Evolutionary conservation across 2,888 invertebrate genomes (phyloP).

Genomic region (Dendrolimus houi): DNA sequence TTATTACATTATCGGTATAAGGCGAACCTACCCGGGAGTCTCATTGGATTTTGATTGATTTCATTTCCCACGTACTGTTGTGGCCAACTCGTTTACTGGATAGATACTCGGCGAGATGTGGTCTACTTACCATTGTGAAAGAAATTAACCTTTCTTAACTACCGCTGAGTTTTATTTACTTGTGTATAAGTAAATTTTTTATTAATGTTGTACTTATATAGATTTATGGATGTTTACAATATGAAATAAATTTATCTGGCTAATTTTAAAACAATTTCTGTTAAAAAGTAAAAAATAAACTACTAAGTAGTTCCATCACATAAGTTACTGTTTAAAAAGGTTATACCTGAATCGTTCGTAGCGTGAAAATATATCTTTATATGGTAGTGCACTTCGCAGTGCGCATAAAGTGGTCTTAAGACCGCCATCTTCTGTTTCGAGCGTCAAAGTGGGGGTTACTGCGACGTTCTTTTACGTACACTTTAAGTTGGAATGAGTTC

Average conservation of each 20-base stretch:
- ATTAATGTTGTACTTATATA: too few species aligned
- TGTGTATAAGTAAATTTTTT: too few species aligned
- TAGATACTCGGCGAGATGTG: slow-evolving; percentile 12
- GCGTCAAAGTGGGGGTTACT: slow-evolving; percentile 33
- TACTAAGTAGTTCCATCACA: too few species aligned
- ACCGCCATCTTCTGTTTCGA: slow-evolving; percentile 35
- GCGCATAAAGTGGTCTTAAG: slow-evolving; percentile 44
- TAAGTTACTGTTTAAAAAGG: too few species aligned
- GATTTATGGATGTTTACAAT: too few species aligned
- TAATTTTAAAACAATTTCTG: too few species aligned
- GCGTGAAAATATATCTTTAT: slow-evolving; percentile 40
- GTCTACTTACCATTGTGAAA: neutral
- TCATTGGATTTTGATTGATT: slow-evolving; percentile 23
- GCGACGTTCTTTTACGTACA: slow-evolving; percentile 24
- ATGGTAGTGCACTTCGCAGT: slow-evolving; percentile 42
- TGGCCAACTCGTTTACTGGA: slow-evolving; percentile 11
- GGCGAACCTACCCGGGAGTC: neutral
- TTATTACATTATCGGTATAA: neutral
- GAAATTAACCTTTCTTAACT: neutral
- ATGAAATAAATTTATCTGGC: too few species aligned
- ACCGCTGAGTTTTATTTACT: too few species aligned
- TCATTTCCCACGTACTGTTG: slow-evolving; percentile 23
- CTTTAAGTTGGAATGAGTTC: slow-evolving; percentile 6
- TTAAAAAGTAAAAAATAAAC: too few species aligned
- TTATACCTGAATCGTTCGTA: slow-evolving; percentile 15